Conservation (phyloP, 2,888 invertebrate genomes). For the Mayetiola destructor region DNA sequence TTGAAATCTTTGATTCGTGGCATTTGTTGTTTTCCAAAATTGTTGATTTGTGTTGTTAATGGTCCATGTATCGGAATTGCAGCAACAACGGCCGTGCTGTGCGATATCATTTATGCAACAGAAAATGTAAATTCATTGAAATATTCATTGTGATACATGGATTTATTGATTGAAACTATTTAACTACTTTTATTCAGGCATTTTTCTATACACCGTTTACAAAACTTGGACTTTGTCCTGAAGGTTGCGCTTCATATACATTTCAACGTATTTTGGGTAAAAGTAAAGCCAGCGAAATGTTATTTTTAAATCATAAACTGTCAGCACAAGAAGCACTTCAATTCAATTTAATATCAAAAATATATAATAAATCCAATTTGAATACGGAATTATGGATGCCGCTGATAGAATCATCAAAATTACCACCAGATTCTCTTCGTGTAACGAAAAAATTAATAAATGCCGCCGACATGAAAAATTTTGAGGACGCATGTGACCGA, state of each 20-base stretch:
- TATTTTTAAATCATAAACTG: conserved; percentile 60
- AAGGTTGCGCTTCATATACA: conserved; percentile 75
- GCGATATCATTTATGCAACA: conserved; percentile 79
- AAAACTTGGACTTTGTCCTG: conserved; percentile 68
- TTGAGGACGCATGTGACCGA: conserved; percentile 49
- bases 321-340: conserved; percentile 63
- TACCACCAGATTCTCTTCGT: conserved; percentile 44
- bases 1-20: conserved; percentile 52
- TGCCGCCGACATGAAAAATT: conserved; percentile 40
- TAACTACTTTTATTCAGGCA: too few relatives aligned
- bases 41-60: conserved; percentile 76
- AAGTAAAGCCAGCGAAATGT: conserved; percentile 52
- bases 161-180: conserved; percentile 25
- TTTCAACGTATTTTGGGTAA: conserved; percentile 76
- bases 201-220: conserved; percentile 82
- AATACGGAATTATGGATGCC: conserved; percentile 44
- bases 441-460: conserved; percentile 57
- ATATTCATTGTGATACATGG: neutral
- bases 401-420: conserved; percentile 39
- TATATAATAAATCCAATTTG: conserved; percentile 52
- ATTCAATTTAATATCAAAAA: conserved; percentile 61
- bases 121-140: conserved; percentile 46
- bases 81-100: conserved; percentile 68
- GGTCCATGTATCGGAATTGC: conserved; percentile 90
- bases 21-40: conserved; percentile 76